Evolutionary conservation across 2,797 vertebrate species (phyloP), one percentile per base, ranked within the genome.

Genomic region (Ficedula albicollis): DNA sequence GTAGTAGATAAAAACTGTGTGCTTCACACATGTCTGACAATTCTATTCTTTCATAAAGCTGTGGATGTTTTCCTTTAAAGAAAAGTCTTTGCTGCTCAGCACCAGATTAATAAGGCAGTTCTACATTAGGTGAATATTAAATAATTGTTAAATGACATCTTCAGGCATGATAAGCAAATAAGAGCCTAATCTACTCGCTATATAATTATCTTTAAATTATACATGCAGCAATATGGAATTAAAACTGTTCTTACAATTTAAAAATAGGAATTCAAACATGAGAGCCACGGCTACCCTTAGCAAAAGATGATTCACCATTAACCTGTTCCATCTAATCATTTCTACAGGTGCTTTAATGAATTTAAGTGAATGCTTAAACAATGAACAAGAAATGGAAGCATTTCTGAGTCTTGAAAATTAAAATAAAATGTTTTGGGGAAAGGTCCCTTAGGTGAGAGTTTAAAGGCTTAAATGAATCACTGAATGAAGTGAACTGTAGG

Each of bases 121-220:
- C 84, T 63, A 84, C 36, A 64, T 93, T 75, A 92, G 76, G 68
- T 90, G 90, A 83, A 64, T 83, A 87, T 84, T 94, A 85, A 83
- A 54, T 78, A 95, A 96, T 93, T 93, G 75, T 36, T 85, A 92
- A 90, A 87, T 89, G 32, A 87, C 46, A 43, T 81, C 87, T 85
- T 91, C 79, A 83, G 58, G n/a, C 49, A 85, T 44, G 79, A 87
- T 85, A 89, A 96, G 87, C 64, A 93, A 90, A 69, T 80, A 94
- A 60, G 23, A 90, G 36, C 54, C 90, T 80, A 85, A 96, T 87
- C 84, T 82, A 56, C 41, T 58, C 13, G 2, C 69, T 87, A 11
- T 84, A 32, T 93, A 93, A 93, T 96, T 95, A 95, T 66, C 46
- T 72, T 78, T 30, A 89, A 91, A 83, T 93, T 83, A 85, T 66